Evolutionary conservation across 2,888 invertebrate genomes (phyloP), one percentile per base, ranked within the genome.

Genomic region (Osedax frankpressi): DNA sequence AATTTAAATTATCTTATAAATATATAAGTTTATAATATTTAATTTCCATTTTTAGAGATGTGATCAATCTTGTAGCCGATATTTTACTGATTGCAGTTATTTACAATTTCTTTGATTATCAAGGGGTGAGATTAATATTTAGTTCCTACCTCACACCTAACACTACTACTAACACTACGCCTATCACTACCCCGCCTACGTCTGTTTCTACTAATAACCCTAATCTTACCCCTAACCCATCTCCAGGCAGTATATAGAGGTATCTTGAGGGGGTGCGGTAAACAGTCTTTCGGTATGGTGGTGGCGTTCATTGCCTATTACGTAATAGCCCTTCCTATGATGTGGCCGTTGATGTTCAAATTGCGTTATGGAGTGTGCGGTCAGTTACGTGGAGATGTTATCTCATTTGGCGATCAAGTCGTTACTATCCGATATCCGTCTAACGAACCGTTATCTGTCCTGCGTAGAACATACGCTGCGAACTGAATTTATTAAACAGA

Each of bases 181-280:
- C n/a, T n/a, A n/a, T n/a, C n/a, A n/a, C n/a, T n/a, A n/a, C n/a
- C n/a, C n/a, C n/a, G n/a, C n/a, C n/a, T n/a, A n/a, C n/a, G n/a
- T n/a, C n/a, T n/a, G n/a, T n/a, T n/a, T n/a, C n/a, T n/a, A n/a
- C n/a, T n/a, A n/a, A n/a, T n/a, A n/a, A n/a, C n/a, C n/a, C n/a
- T n/a, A n/a, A n/a, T n/a, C n/a, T n/a, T n/a, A n/a, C n/a, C n/a
- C n/a, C n/a, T n/a, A n/a, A n/a, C n/a, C n/a, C n/a, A n/a, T n/a
- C 44, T 11, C 44, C 25, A 71, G 71, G 71, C 65, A 24, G 25
- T 30, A 27, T 44, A 27, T 28, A 25, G 74, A n/a, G 74, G 74
- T n/a, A 74, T 74, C 28, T 63, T 74, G 59, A 25, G 74, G 28
- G 74, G 74, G 44, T 74, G 74, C 28, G 74, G 74, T 2, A 63